A percentile compares a stretch with the other conserved stretches of the same genome.
Evolutionary conservation across 1,140 invertebrate genomes (phyloP).

Genomic region (Micrasema minimum): DNA sequence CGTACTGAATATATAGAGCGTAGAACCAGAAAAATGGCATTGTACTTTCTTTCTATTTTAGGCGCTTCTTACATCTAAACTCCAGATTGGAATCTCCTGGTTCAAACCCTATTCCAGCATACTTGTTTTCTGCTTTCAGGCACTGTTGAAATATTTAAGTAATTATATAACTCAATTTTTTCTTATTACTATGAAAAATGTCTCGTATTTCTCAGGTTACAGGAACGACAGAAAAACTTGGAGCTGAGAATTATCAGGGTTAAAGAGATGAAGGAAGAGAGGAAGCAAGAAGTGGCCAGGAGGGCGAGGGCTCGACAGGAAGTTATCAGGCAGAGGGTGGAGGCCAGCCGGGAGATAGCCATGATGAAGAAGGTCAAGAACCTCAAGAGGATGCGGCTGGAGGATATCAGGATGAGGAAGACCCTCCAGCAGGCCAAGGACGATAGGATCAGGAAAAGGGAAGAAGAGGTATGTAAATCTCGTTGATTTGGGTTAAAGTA

Average conservation of each 20-base stretch:
- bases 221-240: slow-evolving; percentile 27
- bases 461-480: slow-evolving; percentile 18
- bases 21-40: too few species aligned
- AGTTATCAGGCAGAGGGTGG: slow-evolving; percentile 25
- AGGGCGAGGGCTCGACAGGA: slow-evolving; percentile 16
- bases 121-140: too few species aligned
- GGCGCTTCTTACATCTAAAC: too few species aligned
- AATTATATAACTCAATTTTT: too few species aligned
- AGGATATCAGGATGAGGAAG: slow-evolving; percentile 24
- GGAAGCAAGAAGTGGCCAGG: slow-evolving; percentile 21
- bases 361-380: slow-evolving; percentile 36
- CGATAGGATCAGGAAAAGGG: slow-evolving; percentile 15
- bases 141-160: too few species aligned
- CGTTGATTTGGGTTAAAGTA: background rate
- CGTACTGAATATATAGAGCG: too few species aligned
- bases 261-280: slow-evolving; percentile 36
- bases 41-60: too few species aligned
- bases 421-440: slow-evolving; percentile 14
- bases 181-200: too few species aligned
- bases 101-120: too few species aligned
- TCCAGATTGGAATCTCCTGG: too few species aligned
- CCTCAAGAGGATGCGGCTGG: slow-evolving; percentile 30
- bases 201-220: background rate
- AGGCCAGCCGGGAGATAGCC: slow-evolving; percentile 36
- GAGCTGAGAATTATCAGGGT: slow-evolving; percentile 26